Evolutionary conservation across 2,888 invertebrate genomes (phyloP), one percentile per base, ranked within the genome.

Genomic region (Teinopalpus imperialis): DNA sequence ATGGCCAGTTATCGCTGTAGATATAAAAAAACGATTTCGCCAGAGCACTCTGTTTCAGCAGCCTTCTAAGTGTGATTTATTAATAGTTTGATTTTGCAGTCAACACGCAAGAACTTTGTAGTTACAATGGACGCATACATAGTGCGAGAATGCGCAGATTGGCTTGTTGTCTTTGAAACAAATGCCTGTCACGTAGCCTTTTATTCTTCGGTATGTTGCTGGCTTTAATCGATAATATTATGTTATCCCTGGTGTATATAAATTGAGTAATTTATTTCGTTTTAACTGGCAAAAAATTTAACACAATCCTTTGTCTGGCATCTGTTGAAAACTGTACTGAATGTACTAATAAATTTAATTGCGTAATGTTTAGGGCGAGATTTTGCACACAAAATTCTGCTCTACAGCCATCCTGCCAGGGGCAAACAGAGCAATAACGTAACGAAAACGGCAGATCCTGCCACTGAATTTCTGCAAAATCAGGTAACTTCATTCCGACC

Each of bases 101-200:
- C 39, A 10, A 29, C 29, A 29, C 20, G n/a, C 8, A 12, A 18
- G n/a, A 7, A 30, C 23, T 30, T 41, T 23, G 30, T 24, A 10
- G 21, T 18, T 34, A 27, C 30, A 36, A 8, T 43, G 24, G 18
- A 30, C 10, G 18, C 24, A 8, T 21, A 10, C 23, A 12, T 24
- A 16, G 14, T 10, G 18, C 14, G 10, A 21, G 14, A 13, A 12
- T 9, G 29, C 12, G 6, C 18, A 2, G 32, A 37, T 44, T 26
- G 24, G 12, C n/a, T 41, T 16, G 9, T 40, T 31, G 24, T 23
- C 9, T n/a, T 44, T 13, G 14, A 16, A 9, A 10, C 13, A 9
- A 7, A 44, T 32, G 31, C 24, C 18, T 24, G 18, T 37, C 36
- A 36, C 43, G 43, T 43, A 43, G 30, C 27, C 13, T 9, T 23